Percentiles rank a stretch among this genome's conserved stretches.
Conservation (phyloP, 2,888 invertebrate species). For the Ectemnius cavifrons region DNA sequence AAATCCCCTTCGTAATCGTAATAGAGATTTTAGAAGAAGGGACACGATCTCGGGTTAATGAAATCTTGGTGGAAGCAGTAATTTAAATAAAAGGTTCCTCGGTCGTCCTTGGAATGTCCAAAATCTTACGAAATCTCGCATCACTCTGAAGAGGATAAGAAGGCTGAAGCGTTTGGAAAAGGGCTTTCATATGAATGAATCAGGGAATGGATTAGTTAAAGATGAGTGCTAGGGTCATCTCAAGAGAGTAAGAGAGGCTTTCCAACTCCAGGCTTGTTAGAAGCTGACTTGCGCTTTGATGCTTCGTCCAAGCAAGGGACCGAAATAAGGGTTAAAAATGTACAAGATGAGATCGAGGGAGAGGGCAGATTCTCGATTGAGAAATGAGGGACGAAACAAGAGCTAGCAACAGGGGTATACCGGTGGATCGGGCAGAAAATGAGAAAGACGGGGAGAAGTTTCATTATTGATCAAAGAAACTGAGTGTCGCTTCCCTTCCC, state of each 20-base stretch:
- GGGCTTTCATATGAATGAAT: conserved; percentile 51
- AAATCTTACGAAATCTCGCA: conserved; percentile 41
- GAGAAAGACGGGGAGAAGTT: conserved; percentile 59
- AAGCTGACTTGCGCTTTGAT: conserved; percentile 64
- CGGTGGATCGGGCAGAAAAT: conserved; percentile 38
- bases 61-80: too few species aligned
- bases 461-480: conserved; percentile 72
- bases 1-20: too few species aligned
- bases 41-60: too few species aligned
- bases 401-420: conserved; percentile 32
- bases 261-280: conserved; percentile 62
- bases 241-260: neutral
- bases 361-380: conserved; percentile 7
- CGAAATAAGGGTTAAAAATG: conserved; percentile 68
- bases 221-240: conserved; percentile 49
- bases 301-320: conserved; percentile 43
- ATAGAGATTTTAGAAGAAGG: too few species aligned
- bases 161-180: conserved; percentile 45
- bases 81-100: too few species aligned
- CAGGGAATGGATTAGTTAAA: conserved; percentile 65
- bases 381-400: conserved; percentile 42
- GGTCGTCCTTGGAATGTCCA: conserved; percentile 6
- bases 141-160: conserved; percentile 27
- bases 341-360: conserved; percentile 55
- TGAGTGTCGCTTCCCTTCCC: conserved; percentile 59